Evolutionary conservation across 2,888 invertebrate species (phyloP).

Genomic region (Melieria omissa): DNA sequence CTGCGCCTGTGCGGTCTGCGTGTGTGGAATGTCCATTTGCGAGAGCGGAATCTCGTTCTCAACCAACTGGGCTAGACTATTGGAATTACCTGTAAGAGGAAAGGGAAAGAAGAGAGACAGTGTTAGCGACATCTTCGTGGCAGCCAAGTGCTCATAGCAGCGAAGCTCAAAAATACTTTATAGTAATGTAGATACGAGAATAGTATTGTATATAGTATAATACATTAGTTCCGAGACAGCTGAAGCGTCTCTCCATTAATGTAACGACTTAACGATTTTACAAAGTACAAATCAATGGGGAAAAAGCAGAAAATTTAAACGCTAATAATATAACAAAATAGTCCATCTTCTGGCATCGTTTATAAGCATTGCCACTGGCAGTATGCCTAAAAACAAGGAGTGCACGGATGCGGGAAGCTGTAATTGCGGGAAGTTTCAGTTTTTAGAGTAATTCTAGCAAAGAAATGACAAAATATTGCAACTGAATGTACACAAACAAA

Average conservation of each 20-base stretch:
- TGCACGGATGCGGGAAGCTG: not conserved
- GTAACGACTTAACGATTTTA: not conserved
- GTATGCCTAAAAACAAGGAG: not conserved
- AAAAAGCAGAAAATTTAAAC: not conserved
- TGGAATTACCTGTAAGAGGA: slow-evolving; percentile 71
- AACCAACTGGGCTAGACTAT: slow-evolving; percentile 75
- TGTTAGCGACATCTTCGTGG: no score
- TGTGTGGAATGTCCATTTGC: slow-evolving; percentile 61
- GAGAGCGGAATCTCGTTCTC: slow-evolving; percentile 74
- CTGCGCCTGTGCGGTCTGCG: slow-evolving; percentile 27
- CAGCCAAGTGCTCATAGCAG: no score
- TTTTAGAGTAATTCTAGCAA: not conserved
- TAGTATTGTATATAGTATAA: no score
- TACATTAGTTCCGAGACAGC: no score
- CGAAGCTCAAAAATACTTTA: no score
- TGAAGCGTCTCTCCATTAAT: no score
- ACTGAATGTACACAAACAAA: not conserved
- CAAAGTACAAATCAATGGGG: not conserved
- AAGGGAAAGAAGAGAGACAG: no score
- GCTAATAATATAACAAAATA: not conserved
- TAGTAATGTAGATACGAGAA: no score
- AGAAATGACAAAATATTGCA: not conserved
- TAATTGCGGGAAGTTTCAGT: no score
- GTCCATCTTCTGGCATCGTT: no score
- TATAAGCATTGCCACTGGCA: no score